Base-by-base conservation (phyloP, 1,140 invertebrate species). In the Nymphalis io region DNA sequence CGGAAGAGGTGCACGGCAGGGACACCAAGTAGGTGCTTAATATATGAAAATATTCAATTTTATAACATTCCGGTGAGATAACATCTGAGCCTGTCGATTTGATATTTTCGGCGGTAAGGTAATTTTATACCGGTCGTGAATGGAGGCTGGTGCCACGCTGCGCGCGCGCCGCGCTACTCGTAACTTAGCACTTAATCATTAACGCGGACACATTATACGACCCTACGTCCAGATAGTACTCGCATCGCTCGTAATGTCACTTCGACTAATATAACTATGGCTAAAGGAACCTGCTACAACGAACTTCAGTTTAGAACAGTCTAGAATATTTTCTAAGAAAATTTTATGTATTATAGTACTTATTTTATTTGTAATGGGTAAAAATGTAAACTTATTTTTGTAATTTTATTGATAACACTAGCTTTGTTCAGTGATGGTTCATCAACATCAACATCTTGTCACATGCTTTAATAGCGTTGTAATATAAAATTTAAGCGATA, bases 161-260 rank as follows among this genome's bases (percentile, higher is more conserved):
- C 78, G 88, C 77, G 78, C 76, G 79, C 79, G 84, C 73, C 70
- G 76, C 76, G 68, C 78, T 75, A 73, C 75, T 83, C 86, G 78
- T 89, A 88, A 91, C 86, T 88, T 89, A 87, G 85, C 88, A 90
- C 87, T 90, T 85, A 88, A 91, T 91, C 89, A 89, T 91, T 85
- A 78, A 83, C 72, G 75, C 40, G 76, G 87, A 89, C 87, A 81
- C 73, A 88, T 91, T 88, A 87, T 85, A 86, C 53, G 68, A 46
- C 70, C 71, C 68, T 73, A 68, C 64, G 68, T 70, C 53, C 60
- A 21, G 59, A 70, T 73, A 65, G 67, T 57, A 60, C 60, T 55
- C 21, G 18, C 61, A 48, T 66, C 57, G 60, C 21, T 70, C 53
- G 67, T 78, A 78, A 65, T 61, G 68, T 70, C 60, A 60, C 51